Percentiles rank a stretch among this genome's conserved stretches.
phyloP scores from a whole-genome alignment of 2,797 vertebrate species.

The Salarias fasciatus region DNA sequence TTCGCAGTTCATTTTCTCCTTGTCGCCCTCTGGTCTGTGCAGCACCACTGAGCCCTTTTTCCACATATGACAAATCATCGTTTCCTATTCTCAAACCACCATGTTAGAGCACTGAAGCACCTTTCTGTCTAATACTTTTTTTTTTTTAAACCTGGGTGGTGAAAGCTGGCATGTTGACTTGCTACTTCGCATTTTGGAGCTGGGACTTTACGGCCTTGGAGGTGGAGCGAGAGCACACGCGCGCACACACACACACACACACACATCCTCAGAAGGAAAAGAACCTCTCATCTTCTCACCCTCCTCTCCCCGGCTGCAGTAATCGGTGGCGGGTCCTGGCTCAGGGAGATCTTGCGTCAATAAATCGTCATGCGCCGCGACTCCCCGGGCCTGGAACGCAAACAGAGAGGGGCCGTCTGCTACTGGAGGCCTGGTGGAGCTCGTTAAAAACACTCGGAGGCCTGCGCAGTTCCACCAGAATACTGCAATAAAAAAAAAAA shows the following conservation, averaged over 20 bases:
- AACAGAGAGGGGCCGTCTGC: constrained; percentile 73
- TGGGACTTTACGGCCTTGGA: constrained; percentile 72
- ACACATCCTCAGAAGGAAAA: constrained; percentile 15
- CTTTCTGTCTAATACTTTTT: constrained; percentile 69
- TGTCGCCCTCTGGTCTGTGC: constrained; percentile 48
- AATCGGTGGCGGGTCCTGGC: constrained; percentile 75
- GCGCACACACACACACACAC: constrained; percentile 60
- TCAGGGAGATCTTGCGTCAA: constrained; percentile 77
- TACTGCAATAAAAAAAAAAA: not conserved
- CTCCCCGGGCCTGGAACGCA: constrained; percentile 75
- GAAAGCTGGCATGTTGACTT: constrained; percentile 70
- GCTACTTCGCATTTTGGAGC: constrained; percentile 75
- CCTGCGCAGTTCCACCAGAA: too few relatives aligned
- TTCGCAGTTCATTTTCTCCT: constrained; percentile 50
- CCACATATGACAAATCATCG: constrained; percentile 62
- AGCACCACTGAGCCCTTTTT: constrained; percentile 41
- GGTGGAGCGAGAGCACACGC: constrained; percentile 67
- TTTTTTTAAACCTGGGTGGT: constrained; percentile 74
- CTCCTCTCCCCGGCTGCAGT: constrained; percentile 62
- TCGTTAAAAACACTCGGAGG: constrained; percentile 33
- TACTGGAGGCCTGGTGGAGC: constrained; percentile 65
- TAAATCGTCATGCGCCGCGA: constrained; percentile 78
- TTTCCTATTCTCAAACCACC: constrained; percentile 64
- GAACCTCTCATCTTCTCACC: constrained; percentile 27
- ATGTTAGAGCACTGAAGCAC: constrained; percentile 62